Evolutionary conservation across 2,888 invertebrate species (phyloP).

Genomic region (Cryptophagus acutangulus): DNA sequence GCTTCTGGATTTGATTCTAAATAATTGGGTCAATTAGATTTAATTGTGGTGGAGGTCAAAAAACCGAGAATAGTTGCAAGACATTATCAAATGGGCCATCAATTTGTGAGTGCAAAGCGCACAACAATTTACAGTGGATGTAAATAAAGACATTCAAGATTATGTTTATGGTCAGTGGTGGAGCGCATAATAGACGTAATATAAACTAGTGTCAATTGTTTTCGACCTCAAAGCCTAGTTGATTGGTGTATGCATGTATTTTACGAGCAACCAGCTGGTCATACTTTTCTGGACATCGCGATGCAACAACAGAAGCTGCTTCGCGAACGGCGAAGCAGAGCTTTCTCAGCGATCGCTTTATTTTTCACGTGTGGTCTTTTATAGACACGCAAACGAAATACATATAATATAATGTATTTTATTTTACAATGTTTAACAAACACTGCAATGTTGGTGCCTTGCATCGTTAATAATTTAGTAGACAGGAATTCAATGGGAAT

Average conservation of each 20-base stretch:
- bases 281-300: no score
- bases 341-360: slow-evolving; percentile 5
- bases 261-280: slow-evolving; percentile 11
- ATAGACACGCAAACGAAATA: slow-evolving; percentile 8
- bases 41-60: slow-evolving; percentile 1
- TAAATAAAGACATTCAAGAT: slow-evolving; percentile 29
- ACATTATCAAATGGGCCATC: no score
- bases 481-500: slow-evolving; percentile 2
- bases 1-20: no score
- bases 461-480: no score
- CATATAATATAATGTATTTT: slow-evolving; percentile 5
- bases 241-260: slow-evolving; percentile 11
- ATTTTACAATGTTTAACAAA: slow-evolving; percentile 2
- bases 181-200: slow-evolving; percentile 13
- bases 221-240: slow-evolving; percentile 12
- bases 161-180: slow-evolving; percentile 11
- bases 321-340: no score
- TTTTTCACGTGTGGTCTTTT: slow-evolving; percentile 10
- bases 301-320: no score
- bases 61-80: no score
- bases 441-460: no score
- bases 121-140: slow-evolving; percentile 22
- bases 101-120: neutral
- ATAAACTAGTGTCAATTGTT: slow-evolving; percentile 20
- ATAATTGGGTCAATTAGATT: no score